These are phyloP conservation scores for Halcyon senegalensis DNA, from an alignment of 2,113 vertebrate genomes.

Conservation along the genomic window DNA sequence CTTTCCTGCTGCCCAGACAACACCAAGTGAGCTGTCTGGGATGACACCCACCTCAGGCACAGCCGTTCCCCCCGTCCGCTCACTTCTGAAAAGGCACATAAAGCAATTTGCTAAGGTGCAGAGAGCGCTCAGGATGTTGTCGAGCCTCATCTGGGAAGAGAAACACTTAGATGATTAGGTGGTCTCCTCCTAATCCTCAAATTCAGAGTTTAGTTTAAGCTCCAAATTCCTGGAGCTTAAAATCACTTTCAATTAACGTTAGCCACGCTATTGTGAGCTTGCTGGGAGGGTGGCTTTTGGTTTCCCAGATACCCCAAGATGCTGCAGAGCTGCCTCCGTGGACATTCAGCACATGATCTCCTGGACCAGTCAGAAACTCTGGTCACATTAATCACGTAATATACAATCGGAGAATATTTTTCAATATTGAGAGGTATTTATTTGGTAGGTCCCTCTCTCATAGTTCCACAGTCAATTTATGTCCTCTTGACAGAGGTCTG, in stretches of 20 bases:
- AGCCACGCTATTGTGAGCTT: background rate
- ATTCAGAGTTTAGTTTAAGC: conserved; percentile 4
- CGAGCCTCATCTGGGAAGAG: background rate
- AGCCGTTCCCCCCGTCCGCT: rapidly evolving
- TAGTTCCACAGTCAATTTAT: background rate
- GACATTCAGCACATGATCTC: background rate
- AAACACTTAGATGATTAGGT: background rate
- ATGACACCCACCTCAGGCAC: background rate
- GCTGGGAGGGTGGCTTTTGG: background rate
- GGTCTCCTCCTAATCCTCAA: background rate
- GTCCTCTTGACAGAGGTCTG: background rate
- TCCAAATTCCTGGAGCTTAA: conserved; percentile 5
- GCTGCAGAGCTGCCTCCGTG: background rate
- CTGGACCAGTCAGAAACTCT: background rate
- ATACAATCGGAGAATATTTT: background rate
- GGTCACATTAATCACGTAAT: background rate
- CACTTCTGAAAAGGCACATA: background rate
- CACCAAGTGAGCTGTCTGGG: background rate
- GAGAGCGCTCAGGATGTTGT: background rate
- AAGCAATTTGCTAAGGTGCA: background rate
- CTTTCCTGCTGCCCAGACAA: background rate
- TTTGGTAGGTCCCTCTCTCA: background rate
- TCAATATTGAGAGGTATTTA: background rate
- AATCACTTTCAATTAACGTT: background rate
- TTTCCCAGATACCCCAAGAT: background rate